These are phyloP conservation scores for Atrichornis clamosus DNA, from an alignment of 2,113 vertebrate genomes.

Conservation along the genomic window DNA sequence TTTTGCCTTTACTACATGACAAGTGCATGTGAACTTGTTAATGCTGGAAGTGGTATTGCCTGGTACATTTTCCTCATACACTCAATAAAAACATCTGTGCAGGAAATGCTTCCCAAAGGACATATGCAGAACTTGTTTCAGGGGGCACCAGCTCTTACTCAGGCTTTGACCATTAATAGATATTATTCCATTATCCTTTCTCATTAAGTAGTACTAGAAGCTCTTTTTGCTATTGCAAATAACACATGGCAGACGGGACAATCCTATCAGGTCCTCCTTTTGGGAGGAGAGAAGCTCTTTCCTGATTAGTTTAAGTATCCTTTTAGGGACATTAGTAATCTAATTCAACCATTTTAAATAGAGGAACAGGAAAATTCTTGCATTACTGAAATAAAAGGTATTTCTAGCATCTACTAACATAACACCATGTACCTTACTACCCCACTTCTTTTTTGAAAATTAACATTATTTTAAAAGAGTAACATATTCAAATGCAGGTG, in stretches of 20 bases:
- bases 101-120: slow-evolving; percentile 28
- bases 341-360: slow-evolving; percentile 9
- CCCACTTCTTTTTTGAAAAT: background rate
- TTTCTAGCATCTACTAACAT: background rate
- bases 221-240: slow-evolving; percentile 15
- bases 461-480: background rate
- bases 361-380: background rate
- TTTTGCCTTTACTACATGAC: background rate
- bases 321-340: slow-evolving; percentile 16
- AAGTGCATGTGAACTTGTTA: background rate
- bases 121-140: background rate
- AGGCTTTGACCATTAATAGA: slow-evolving; percentile 5
- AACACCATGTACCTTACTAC: background rate
- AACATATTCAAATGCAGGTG: background rate
- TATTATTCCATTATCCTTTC: slow-evolving; percentile 29
- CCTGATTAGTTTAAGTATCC: slow-evolving; percentile 48
- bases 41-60: background rate
- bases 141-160: background rate
- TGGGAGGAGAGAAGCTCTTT: slow-evolving; percentile 6
- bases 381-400: background rate
- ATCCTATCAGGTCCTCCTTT: background rate
- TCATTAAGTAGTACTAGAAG: slow-evolving; percentile 19
- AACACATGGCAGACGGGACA: slow-evolving; percentile 4
- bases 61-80: background rate
- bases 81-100: background rate